phyloP scores from a whole-genome alignment of 1,140 invertebrate genomes.

The Choristoneura fumiferana region DNA sequence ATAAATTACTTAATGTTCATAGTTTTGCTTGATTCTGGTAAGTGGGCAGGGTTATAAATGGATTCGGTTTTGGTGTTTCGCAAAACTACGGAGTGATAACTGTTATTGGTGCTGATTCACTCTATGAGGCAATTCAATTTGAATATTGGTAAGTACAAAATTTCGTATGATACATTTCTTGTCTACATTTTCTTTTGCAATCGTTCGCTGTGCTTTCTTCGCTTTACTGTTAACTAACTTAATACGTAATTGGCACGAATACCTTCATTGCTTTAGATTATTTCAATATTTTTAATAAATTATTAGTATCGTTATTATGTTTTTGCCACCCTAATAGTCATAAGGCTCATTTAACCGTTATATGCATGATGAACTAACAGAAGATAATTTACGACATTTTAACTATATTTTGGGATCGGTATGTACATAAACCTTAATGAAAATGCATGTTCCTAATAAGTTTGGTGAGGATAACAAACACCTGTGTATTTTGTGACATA shows the following conservation, averaged over 20 bases:
- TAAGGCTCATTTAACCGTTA: too few species aligned
- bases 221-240: slow-evolving; percentile 6
- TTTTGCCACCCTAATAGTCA: too few species aligned
- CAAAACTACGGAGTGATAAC: slow-evolving; percentile 28
- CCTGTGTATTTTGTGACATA: too few species aligned
- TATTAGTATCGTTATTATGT: too few species aligned
- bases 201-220: slow-evolving; percentile 1
- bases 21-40: slow-evolving; percentile 33
- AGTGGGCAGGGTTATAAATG: slow-evolving; percentile 23
- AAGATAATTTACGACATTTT: too few species aligned
- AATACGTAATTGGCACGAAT: background rate
- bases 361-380: too few species aligned
- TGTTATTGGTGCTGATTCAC: slow-evolving; percentile 29
- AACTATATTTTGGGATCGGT: too few species aligned
- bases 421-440: too few species aligned
- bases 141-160: slow-evolving; percentile 32
- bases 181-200: background rate
- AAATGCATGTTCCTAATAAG: too few species aligned
- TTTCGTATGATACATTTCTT: slow-evolving; percentile 33
- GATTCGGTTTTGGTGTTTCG: slow-evolving; percentile 32
- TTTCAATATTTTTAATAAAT: too few species aligned
- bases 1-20: slow-evolving; percentile 16
- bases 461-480: too few species aligned
- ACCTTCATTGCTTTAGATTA: background rate
- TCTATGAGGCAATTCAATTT: slow-evolving; percentile 18